phyloP scores from a whole-genome alignment of 37 sponge, comb jelly and placozoan species.

The Eunapius fragilis region DNA sequence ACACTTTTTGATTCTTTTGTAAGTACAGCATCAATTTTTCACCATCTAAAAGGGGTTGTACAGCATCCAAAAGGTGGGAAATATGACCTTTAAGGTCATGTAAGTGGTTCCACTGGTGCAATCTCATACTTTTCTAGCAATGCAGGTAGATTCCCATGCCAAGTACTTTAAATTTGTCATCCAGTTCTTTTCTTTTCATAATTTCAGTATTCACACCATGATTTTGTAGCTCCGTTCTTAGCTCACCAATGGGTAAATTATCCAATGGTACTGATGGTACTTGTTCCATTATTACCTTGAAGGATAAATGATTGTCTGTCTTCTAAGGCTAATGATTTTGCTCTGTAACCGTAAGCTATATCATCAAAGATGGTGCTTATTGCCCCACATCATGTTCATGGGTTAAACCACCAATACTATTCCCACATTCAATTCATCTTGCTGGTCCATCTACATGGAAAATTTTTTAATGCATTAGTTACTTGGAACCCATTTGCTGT shows the following conservation, averaged over 20 bases:
- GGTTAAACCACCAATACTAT: neutral
- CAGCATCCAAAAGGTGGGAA: neutral
- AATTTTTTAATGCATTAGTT: neutral
- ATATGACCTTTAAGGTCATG: constrained; percentile 40
- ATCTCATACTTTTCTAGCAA: constrained; percentile 11
- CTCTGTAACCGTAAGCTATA: neutral
- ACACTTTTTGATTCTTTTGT: constrained; percentile 3
- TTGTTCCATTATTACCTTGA: neutral
- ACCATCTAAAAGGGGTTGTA: neutral
- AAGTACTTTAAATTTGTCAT: neutral
- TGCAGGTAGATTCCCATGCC: constrained; percentile 21
- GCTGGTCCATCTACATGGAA: constrained; percentile 21
- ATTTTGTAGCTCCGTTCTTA: neutral
- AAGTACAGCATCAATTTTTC: neutral
- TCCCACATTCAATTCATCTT: neutral
- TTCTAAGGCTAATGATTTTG: neutral
- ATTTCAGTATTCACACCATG: neutral
- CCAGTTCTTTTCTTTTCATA: neutral
- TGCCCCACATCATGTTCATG: neutral
- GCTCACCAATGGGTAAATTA: neutral
- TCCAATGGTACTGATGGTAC: neutral
- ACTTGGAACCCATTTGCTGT: neutral
- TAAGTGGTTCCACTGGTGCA: constrained; percentile 17
- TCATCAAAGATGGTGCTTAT: constrained; percentile 1
- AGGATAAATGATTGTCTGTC: neutral